phyloP scores from a whole-genome alignment of 1,140 invertebrate species.

The Drosophila pruinosa region DNA sequence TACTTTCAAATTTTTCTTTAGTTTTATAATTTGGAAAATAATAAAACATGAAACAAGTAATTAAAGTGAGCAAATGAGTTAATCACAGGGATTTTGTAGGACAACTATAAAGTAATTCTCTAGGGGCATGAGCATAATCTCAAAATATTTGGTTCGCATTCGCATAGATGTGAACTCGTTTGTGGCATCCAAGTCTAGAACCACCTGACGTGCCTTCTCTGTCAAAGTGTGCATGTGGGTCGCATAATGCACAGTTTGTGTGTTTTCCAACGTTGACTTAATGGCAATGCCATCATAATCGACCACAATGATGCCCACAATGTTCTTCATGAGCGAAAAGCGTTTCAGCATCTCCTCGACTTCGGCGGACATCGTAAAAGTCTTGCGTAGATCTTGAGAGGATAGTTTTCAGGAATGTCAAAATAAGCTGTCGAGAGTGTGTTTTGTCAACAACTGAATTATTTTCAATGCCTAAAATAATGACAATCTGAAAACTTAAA shows the following conservation, averaged over 20 bases:
- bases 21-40: not conserved
- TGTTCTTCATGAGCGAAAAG: slow-evolving; percentile 88
- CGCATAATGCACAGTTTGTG: slow-evolving; percentile 89
- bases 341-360: slow-evolving; percentile 91
- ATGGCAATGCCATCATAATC: slow-evolving; percentile 92
- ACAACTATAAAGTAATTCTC: slow-evolving; percentile 89
- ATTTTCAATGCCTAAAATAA: not conserved
- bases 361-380: slow-evolving; percentile 85
- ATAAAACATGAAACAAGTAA: not conserved
- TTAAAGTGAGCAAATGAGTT: not conserved
- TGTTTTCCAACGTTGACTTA: slow-evolving; percentile 90
- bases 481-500: not conserved
- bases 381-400: not conserved
- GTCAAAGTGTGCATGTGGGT: slow-evolving; percentile 87
- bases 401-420: not conserved
- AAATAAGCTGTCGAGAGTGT: not conserved
- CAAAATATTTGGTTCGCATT: slow-evolving; percentile 94
- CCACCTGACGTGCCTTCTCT: slow-evolving; percentile 88
- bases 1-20: not conserved
- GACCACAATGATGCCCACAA: slow-evolving; percentile 87
- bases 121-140: slow-evolving; percentile 94
- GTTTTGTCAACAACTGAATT: not conserved
- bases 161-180: slow-evolving; percentile 92
- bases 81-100: slow-evolving; percentile 87
- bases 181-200: slow-evolving; percentile 90